Evolutionary conservation across 2,888 invertebrate genomes (phyloP).

Genomic region (Sinotaia quadrata): DNA sequence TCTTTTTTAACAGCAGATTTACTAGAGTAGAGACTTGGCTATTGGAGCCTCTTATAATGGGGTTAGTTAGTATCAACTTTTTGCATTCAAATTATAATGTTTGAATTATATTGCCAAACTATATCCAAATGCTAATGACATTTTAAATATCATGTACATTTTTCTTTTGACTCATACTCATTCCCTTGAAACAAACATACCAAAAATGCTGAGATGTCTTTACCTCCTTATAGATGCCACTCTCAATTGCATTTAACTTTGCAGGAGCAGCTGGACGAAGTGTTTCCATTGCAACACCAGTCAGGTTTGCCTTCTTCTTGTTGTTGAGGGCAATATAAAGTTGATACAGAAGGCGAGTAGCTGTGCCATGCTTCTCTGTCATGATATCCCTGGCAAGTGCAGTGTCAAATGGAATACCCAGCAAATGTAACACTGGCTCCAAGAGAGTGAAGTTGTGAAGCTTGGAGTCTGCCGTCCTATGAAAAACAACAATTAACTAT

Average conservation of each 20-base stretch:
- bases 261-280: conserved; percentile 71
- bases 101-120: no score
- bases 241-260: conserved; percentile 68
- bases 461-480: conserved; percentile 70
- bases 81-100: no score
- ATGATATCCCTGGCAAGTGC: conserved; percentile 71
- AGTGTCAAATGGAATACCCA: conserved; percentile 72
- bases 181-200: neutral
- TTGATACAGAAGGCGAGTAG: conserved; percentile 71
- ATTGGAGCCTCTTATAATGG: no score
- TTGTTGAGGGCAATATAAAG: conserved; percentile 70
- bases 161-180: neutral
- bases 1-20: no score
- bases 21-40: no score
- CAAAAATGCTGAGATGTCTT: conserved; percentile 3
- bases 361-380: conserved; percentile 70
- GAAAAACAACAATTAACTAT: conserved; percentile 25
- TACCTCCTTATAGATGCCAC: conserved; percentile 70
- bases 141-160: neutral
- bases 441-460: conserved; percentile 72
- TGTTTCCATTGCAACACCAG: conserved; percentile 72
- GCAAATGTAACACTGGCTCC: conserved; percentile 68
- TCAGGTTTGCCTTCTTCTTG: conserved; percentile 70
- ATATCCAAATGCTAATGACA: no score
- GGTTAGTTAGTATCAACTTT: no score